Evolutionary conservation across 1,140 invertebrate species (phyloP).

Genomic region (Listronotus oregonensis): DNA sequence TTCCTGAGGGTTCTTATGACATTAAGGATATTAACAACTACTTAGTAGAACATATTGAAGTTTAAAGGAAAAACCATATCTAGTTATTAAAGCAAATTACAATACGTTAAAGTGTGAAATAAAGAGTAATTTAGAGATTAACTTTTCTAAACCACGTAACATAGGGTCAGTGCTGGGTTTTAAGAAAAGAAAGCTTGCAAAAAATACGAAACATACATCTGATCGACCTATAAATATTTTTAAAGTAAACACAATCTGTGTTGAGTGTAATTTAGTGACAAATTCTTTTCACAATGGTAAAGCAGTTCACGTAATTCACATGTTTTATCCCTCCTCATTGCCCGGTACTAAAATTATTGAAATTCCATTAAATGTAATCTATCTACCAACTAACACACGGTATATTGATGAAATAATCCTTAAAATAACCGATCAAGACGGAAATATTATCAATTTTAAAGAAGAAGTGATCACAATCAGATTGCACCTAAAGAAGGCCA

Average conservation of each 20-base stretch:
- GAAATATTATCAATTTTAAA: neutral
- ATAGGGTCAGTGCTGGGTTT: too few relatives aligned
- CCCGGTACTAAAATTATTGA: constrained; percentile 47
- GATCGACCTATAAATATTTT: too few relatives aligned
- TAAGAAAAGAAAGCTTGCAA: too few relatives aligned
- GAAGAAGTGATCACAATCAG: neutral
- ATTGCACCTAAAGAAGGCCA: neutral
- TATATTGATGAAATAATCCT: constrained; percentile 5
- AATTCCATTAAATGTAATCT: constrained; percentile 47
- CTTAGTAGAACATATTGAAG: neutral
- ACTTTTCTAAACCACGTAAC: too few relatives aligned
- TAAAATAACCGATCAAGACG: constrained; percentile 1
- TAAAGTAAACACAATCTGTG: too few relatives aligned
- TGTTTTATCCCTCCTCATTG: constrained; percentile 45
- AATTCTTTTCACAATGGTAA: constrained; percentile 47
- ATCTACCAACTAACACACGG: constrained; percentile 37
- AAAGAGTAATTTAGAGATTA: constrained; percentile 1
- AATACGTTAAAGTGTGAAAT: constrained; percentile 40
- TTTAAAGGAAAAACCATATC: neutral
- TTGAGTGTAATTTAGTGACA: constrained; percentile 41
- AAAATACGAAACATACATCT: too few relatives aligned
- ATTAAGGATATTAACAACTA: constrained; percentile 7
- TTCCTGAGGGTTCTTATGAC: constrained; percentile 10
- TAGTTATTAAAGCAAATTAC: constrained; percentile 35
- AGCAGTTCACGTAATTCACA: constrained; percentile 46